These are phyloP conservation scores for Microtus oregoni DNA, from an alignment of 2,113 vertebrate genomes.

Conservation along the genomic window DNA sequence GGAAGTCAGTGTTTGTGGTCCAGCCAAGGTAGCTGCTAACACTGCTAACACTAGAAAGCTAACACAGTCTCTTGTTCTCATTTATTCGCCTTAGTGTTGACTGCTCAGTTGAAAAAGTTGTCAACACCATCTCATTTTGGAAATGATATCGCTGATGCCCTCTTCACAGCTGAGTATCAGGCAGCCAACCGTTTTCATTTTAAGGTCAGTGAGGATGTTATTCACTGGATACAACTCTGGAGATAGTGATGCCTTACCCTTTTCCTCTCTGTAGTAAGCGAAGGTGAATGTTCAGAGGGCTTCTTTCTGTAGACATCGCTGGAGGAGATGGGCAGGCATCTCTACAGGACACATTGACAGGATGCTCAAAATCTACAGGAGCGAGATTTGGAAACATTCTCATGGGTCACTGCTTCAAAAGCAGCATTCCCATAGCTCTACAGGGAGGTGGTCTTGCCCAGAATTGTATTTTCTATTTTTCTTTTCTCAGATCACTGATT, in stretches of 20 bases:
- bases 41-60: neutral
- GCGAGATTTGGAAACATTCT: neutral
- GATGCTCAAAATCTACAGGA: neutral
- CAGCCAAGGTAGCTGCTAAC: neutral
- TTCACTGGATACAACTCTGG: neutral
- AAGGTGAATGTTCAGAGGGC: neutral
- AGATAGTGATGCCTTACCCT: neutral
- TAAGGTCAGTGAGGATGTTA: slow-evolving; percentile 71
- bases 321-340: neutral
- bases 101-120: slow-evolving; percentile 18
- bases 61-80: neutral
- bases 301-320: neutral
- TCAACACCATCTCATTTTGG: slow-evolving; percentile 66
- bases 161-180: slow-evolving; percentile 67
- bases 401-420: neutral
- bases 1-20: neutral
- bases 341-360: neutral
- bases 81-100: neutral
- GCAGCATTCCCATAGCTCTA: neutral
- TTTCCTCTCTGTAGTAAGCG: no score
- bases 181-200: slow-evolving; percentile 75
- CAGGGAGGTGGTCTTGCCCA: neutral
- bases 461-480: neutral
- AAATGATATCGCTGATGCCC: neutral
- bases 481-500: slow-evolving; percentile 71